phyloP scores from a whole-genome alignment of 2,888 invertebrate genomes.

The Enchytraeus crypticus region DNA sequence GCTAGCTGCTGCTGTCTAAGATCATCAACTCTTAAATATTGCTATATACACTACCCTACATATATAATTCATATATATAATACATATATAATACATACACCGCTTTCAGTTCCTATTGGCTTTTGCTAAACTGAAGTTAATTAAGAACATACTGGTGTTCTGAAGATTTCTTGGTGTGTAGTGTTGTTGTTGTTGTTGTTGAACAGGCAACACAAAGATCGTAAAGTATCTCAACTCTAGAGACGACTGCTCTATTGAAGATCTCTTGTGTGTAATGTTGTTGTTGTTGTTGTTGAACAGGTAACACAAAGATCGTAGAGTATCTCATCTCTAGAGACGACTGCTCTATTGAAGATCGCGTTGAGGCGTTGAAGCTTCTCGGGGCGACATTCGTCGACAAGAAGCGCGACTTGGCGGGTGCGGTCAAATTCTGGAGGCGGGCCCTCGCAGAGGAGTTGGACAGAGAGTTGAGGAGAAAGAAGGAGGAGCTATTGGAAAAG shows the following conservation, averaged over 20 bases:
- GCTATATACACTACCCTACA: too few relatives aligned
- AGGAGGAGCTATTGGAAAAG: too few relatives aligned
- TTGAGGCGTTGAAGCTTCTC: slow-evolving; percentile 80
- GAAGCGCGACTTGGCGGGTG: slow-evolving; percentile 78
- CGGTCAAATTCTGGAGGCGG: slow-evolving; percentile 76
- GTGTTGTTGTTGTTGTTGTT: slow-evolving; percentile 36
- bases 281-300: slow-evolving; percentile 55
- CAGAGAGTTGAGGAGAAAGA: background rate
- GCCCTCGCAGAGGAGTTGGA: slow-evolving; percentile 64
- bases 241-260: background rate
- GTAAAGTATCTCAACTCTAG: slow-evolving; percentile 73
- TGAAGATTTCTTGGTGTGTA: background rate
- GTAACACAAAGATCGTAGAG: slow-evolving; percentile 85
- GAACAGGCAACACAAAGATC: slow-evolving; percentile 83
- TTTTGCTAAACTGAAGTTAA: background rate
- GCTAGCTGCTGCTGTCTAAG: too few relatives aligned
- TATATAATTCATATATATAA: too few relatives aligned
- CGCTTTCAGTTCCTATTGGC: background rate
- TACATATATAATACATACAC: too few relatives aligned
- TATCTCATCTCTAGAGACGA: slow-evolving; percentile 62
- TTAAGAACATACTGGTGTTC: background rate
- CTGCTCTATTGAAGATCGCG: slow-evolving; percentile 60
- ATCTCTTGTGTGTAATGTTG: background rate
- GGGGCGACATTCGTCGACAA: slow-evolving; percentile 96
- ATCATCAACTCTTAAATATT: too few relatives aligned